Evolutionary conservation across 2,113 vertebrate genomes (phyloP).

Genomic region (Cebus imitator): DNA sequence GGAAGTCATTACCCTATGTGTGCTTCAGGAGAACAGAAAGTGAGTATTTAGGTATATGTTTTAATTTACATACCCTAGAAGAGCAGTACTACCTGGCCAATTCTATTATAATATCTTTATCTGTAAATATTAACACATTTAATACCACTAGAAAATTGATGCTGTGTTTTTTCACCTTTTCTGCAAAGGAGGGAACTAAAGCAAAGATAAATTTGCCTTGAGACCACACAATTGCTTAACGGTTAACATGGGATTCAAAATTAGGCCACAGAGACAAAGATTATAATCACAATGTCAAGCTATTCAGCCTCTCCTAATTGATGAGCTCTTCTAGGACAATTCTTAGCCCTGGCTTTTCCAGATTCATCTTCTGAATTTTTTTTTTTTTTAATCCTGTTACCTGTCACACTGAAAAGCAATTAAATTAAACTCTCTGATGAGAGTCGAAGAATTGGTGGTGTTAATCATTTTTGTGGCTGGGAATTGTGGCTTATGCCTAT

Average conservation of each 20-base stretch:
- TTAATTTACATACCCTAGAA: background rate
- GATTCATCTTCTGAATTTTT: background rate
- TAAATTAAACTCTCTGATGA: background rate
- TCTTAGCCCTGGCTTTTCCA: background rate
- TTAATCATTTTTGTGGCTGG: background rate
- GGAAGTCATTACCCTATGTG: background rate
- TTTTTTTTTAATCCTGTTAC: background rate
- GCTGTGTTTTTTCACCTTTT: background rate
- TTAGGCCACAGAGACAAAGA: background rate
- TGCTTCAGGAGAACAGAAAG: background rate
- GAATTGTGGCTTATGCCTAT: too few species aligned
- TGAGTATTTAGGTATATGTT: background rate
- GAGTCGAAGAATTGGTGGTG: background rate
- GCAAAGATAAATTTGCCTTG: background rate
- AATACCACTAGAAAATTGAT: background rate
- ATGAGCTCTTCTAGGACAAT: background rate
- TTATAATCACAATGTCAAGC: background rate
- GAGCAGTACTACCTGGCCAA: background rate
- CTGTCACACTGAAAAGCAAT: background rate
- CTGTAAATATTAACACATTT: background rate
- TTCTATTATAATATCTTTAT: background rate
- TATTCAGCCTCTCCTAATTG: fast-evolving
- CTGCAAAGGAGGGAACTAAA: background rate
- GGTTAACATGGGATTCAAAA: background rate
- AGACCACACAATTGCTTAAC: background rate